A percentile compares a stretch with the other conserved stretches of the same genome.
These are phyloP conservation scores for Hipposideros larvatus DNA, from an alignment of 2,797 vertebrate species.

Conservation along the genomic window DNA sequence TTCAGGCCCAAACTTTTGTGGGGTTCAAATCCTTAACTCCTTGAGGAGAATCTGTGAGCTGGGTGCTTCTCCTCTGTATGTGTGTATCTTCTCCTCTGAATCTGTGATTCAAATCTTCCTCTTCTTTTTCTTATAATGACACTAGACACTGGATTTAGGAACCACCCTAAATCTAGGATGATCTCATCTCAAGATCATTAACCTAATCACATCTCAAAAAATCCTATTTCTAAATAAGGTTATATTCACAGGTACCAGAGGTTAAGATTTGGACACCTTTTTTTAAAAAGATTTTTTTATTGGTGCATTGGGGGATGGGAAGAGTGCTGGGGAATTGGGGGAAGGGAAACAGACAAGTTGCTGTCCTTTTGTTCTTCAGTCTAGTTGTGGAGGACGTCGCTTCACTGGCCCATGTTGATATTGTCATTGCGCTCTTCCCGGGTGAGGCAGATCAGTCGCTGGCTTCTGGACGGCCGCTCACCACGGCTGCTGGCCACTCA, in stretches of 20 bases:
- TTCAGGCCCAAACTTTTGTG: neutral
- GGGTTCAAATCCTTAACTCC: neutral
- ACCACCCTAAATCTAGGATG: neutral
- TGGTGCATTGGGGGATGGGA: no score
- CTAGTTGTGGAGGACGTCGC: no score
- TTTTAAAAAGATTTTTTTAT: no score
- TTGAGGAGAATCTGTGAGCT: neutral
- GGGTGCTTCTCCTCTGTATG: neutral
- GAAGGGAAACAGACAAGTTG: no score
- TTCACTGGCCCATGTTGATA: no score
- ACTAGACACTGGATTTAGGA: neutral
- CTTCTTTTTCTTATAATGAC: neutral
- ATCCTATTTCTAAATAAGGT: slow-evolving; percentile 4
- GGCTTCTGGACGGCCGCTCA: no score
- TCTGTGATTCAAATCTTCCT: neutral
- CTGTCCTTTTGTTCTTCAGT: no score
- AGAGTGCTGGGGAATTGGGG: no score
- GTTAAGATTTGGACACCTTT: neutral
- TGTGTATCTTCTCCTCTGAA: neutral
- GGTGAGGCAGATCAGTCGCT: no score
- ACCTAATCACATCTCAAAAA: neutral
- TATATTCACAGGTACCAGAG: neutral
- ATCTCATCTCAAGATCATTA: neutral
- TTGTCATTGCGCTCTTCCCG: no score
- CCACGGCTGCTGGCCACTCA: no score